phyloP scores from a whole-genome alignment of 2,888 invertebrate species.

The Anaspis maculata region DNA sequence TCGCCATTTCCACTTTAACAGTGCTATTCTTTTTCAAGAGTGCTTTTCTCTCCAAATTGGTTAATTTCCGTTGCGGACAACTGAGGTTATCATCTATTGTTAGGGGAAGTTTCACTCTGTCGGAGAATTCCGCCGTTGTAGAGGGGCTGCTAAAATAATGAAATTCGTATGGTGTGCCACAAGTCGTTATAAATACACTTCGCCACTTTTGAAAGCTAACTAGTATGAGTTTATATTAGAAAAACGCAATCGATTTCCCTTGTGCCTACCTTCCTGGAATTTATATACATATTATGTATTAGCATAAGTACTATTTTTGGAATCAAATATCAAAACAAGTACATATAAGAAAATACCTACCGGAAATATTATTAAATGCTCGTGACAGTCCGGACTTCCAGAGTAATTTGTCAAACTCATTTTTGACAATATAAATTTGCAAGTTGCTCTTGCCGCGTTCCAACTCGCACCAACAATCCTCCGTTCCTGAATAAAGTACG shows the following conservation, averaged over 20 bases:
- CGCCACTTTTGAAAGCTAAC: too few species aligned
- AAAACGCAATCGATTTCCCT: too few species aligned
- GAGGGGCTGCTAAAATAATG: constrained; percentile 19
- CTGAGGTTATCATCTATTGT: constrained; percentile 22
- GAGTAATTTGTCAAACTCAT: constrained; percentile 5
- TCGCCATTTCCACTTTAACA: constrained; percentile 13
- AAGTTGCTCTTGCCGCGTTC: constrained; percentile 1
- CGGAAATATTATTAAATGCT: constrained; percentile 9
- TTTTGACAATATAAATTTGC: constrained; percentile 4
- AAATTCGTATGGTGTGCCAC: constrained; percentile 25
- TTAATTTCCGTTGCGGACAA: constrained; percentile 26
- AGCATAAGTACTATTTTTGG: too few species aligned
- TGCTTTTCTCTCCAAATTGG: constrained; percentile 22
- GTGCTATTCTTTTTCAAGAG: constrained; percentile 15
- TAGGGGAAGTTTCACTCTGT: constrained; percentile 17
- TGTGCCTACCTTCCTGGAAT: too few species aligned
- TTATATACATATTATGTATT: too few species aligned
- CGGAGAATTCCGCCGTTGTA: constrained; percentile 12
- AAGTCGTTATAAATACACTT: constrained; percentile 16
- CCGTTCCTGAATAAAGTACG: constrained; percentile 8
- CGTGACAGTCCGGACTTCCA: constrained; percentile 8
- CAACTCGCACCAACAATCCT: not conserved
- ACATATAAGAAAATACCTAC: constrained; percentile 3
- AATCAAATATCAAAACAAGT: too few species aligned
- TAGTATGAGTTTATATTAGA: too few species aligned